A percentile compares a stretch with the other conserved stretches of the same genome.
phyloP scores from a whole-genome alignment of 2,113 vertebrate species.

The Leptocoma aspasia region DNA sequence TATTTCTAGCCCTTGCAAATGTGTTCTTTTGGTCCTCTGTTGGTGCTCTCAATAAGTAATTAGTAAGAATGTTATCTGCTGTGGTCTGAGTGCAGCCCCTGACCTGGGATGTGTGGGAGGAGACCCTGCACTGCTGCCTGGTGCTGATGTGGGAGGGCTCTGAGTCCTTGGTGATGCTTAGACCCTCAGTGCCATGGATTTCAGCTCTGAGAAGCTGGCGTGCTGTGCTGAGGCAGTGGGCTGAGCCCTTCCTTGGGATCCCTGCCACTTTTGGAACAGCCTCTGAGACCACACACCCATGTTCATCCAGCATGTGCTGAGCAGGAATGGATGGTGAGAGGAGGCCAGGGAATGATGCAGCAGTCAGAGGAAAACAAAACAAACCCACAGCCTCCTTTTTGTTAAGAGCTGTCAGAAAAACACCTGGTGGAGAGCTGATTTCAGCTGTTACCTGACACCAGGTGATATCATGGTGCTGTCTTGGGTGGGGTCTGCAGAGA shows the following conservation, averaged over 20 bases:
- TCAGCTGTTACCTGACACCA: not conserved
- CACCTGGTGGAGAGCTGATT: not conserved
- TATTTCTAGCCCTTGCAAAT: not conserved
- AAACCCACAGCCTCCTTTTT: not conserved
- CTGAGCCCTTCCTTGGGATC: not conserved
- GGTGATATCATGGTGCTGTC: not conserved
- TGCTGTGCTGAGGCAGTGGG: not conserved
- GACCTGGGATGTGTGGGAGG: not conserved
- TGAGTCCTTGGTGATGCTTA: not conserved
- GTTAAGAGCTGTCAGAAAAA: not conserved
- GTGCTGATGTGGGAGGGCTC: not conserved
- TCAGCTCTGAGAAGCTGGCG: not conserved
- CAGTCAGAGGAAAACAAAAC: not conserved
- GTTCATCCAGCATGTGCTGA: not conserved
- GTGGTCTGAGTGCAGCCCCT: not conserved
- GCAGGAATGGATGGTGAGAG: not conserved
- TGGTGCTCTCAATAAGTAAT: not conserved
- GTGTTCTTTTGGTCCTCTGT: not conserved
- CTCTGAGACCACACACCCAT: accelerated
- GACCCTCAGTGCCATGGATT: not conserved
- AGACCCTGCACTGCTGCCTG: not conserved
- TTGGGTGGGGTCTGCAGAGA: not conserved
- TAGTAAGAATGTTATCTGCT: accelerated
- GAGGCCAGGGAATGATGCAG: not conserved
- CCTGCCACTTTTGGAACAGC: not conserved